Evolutionary conservation across 2,888 invertebrate species (phyloP), one percentile per base, ranked within the genome.

Genomic region (Aphidoletes aphidimyza): DNA sequence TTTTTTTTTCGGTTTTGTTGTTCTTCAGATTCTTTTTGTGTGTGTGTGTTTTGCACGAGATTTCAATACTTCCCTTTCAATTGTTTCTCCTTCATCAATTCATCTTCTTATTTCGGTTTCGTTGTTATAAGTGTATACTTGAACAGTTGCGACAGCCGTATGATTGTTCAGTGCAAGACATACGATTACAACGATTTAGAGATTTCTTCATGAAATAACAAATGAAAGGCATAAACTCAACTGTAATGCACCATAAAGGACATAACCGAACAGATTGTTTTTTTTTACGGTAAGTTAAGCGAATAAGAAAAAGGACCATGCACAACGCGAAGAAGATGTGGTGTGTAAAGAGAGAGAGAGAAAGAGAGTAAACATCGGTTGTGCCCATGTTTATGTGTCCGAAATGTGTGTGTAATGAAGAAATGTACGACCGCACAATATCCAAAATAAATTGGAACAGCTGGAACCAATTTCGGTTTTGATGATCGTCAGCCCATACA

Each of bases 401-500:
- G 69, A 69, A 69, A 30, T 14, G 34, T 14, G 42, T 9, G 69
- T 69, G 69, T 69, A 69, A 69, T 69, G 69, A 69, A 69, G 69
- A 69, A 69, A 69, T 69, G 69, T 69, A 69, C 69, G 69, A 69
- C 69, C 69, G 69, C 69, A 69, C 69, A 69, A 69, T 69, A 69
- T 69, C 69, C 69, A 26, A 69, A 69, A 69, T 69, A 69, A 69
- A 69, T 69, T 69, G 69, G n/a, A 69, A 69, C 69, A 69, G 69
- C 69, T 69, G 69, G 69, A 69, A 69, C 69, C 69, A 69, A 69
- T 69, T 69, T 69, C 69, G n/a, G n/a, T 26, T 30, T 69, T 69
- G 69, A 69, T 69, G 69, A 69, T 69, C 69, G 69, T 14, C 69
- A 69, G n/a, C 69, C 1, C 69, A n/a, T n/a, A 69, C 69, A 69